A percentile compares a stretch with the other conserved stretches of the same genome.
phyloP scores from a whole-genome alignment of 2,888 invertebrate species.

The Phrixothrix hirtus region DNA sequence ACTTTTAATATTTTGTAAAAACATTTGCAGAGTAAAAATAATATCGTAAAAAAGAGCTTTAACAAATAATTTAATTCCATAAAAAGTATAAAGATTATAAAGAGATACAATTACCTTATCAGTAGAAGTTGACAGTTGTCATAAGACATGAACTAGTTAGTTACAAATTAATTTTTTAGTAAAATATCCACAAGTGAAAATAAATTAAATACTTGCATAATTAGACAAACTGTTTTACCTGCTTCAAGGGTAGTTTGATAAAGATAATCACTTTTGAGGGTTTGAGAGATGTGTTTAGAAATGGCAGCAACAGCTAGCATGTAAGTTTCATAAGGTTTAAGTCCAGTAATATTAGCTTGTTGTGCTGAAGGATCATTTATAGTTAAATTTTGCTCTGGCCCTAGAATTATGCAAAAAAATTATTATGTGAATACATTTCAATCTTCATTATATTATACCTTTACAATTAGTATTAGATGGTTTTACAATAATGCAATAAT shows the following conservation, averaged over 20 bases:
- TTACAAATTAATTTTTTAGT: no score
- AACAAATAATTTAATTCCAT: no score
- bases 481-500: conserved; percentile 68
- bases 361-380: conserved; percentile 58
- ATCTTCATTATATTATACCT: conserved; percentile 39
- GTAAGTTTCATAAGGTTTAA: conserved; percentile 78
- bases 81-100: no score
- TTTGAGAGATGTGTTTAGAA: conserved; percentile 59
- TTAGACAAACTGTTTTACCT: conserved; percentile 53
- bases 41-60: no score
- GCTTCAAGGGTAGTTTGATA: conserved; percentile 72
- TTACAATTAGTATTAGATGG: conserved; percentile 62
- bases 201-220: no score
- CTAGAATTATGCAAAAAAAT: conserved; percentile 22
- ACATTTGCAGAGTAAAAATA: no score
- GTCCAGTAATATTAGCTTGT: conserved; percentile 62
- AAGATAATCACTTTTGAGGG: conserved; percentile 63
- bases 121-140: no score
- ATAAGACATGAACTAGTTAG: no score
- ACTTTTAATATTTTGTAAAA: no score
- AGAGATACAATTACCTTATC: no score
- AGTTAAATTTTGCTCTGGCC: conserved; percentile 52
- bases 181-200: no score
- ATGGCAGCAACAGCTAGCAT: conserved; percentile 69
- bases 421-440: not conserved